Base-by-base conservation (phyloP, 2,797 vertebrate species). In the Spatula clypeata region DNA sequence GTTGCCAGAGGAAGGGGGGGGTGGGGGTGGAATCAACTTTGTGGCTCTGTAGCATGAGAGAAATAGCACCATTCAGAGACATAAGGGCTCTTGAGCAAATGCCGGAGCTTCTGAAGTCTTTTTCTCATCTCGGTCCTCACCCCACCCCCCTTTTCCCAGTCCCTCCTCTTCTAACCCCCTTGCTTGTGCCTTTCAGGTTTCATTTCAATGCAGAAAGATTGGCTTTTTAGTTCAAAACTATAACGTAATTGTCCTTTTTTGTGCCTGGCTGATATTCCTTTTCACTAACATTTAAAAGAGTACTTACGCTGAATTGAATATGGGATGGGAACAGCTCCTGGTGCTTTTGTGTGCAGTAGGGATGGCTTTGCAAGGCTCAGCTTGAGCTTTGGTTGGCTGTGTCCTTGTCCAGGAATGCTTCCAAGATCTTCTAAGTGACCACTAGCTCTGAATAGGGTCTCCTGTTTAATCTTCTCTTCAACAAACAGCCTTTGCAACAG, bases 371-470 rank as follows among this genome's bases (percentile, higher is more conserved):
- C 31, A 0, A 97, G 60, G 10, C 19, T 0, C 87, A 13, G 49
- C 32, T 95, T 61, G 55, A 58, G 83, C 74, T 89, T 94, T 4
- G 0, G n/a, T 61, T 95, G 92, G 88, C 69, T 49, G 55, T 57
- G 45, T 76, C 42, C 85, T 94, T 87, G 93, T 90, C 79, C 71
- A 85, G 94, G 86, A 97, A 97, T 12, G 66, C 65, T 97, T 97
- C 97, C 97, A 97, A 95, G 86, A 97, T 95, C 96, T 96, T 98
- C 91, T 88, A 54, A 85, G 85, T 95, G 97, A 97, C 95, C 94
- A 91, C 5, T 40, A 93, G 76, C 86, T 94, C 92, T 95, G 79
- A 97, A 94, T 94, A 84, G 74, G 79, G 51, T 88, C 88, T 95
- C 92, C 91, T 95, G 88, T 96, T 97, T 96, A 85, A 93, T 97